phyloP scores from a whole-genome alignment of 2,888 invertebrate genomes.

The Corythucha ciliata region DNA sequence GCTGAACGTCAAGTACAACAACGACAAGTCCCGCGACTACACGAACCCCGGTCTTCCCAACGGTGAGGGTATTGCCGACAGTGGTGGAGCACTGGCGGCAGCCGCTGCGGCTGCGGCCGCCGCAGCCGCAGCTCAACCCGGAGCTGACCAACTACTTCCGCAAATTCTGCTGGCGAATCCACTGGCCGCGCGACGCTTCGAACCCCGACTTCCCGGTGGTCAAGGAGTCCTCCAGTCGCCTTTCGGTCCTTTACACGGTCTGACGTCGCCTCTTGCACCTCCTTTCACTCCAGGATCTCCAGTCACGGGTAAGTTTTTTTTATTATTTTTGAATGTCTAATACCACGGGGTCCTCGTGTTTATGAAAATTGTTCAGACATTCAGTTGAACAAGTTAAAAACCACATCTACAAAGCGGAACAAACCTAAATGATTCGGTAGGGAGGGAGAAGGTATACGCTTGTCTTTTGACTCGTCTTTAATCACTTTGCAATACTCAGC shows the following conservation, averaged over 20 bases:
- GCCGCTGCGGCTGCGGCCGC: constrained; percentile 39
- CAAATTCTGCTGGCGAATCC: constrained; percentile 44
- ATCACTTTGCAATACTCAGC: too few relatives aligned
- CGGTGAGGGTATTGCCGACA: constrained; percentile 61
- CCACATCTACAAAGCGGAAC: too few relatives aligned
- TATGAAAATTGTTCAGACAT: too few relatives aligned
- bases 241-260: constrained; percentile 65
- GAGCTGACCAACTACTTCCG: constrained; percentile 45
- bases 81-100: constrained; percentile 42
- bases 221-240: constrained; percentile 73
- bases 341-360: too few relatives aligned
- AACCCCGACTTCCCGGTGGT: constrained; percentile 52
- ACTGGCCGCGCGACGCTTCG: constrained; percentile 23
- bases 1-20: constrained; percentile 98
- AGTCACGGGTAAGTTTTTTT: constrained; percentile 41
- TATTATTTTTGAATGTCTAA: too few relatives aligned
- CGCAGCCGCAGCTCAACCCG: too few relatives aligned
- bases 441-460: too few relatives aligned
- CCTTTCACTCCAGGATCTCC: constrained; percentile 41
- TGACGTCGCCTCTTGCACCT: constrained; percentile 67
- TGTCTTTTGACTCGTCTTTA: too few relatives aligned
- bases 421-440: too few relatives aligned
- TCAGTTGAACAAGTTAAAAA: too few relatives aligned
- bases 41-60: constrained; percentile 96
- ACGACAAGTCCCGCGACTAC: constrained; percentile 98